Evolutionary conservation across 2,797 vertebrate species (phyloP), one percentile per base, ranked within the genome.

Genomic region (Argentina silus): DNA sequence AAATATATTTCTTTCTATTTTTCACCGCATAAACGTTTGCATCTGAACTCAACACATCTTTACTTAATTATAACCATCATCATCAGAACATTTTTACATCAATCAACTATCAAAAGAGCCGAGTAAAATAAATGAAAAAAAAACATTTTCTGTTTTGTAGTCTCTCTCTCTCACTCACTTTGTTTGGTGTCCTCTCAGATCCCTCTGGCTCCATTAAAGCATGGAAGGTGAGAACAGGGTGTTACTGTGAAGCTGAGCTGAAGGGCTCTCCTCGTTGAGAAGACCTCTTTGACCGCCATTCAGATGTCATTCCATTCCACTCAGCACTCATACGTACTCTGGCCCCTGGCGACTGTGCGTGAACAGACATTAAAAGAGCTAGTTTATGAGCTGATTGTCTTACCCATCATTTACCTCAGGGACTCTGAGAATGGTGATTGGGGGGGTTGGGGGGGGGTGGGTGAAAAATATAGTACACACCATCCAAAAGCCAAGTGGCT

Each of bases 401-500:
- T 81, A 81, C 78, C 19, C 61, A 85, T 88, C 86, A 82, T 92
- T 93, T 92, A 90, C 88, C 84, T 89, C 62, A 69, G 85, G 79
- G 60, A 14, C 74, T 72, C 77, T 21, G 51, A 88, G 87, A 92
- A 91, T 82, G 77, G 65, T 60, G 71, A 0, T 10, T 11, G 67
- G 55, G 61, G 27, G 27, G 27, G 1, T 36, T 36, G 27, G 4
- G 27, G 12, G 17, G 6, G n/a, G 69, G n/a, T 11, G 67, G 55
- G 61, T 61, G 56, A 86, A 47, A 86, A 78, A 81, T 78, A 82
- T 74, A 78, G 70, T 67, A 75, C 69, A 73, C 72, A 78, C 75
- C 90, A 90, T 89, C 90, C 89, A 88, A 88, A 90, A 86, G 88
- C 91, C 89, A 92, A 93, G 92, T 93, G 91, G 84, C 88, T 90